Evolutionary conservation across 2,888 invertebrate genomes (phyloP), one percentile per base, ranked within the genome.

Genomic region (Caenorhabditis drosophilae): DNA sequence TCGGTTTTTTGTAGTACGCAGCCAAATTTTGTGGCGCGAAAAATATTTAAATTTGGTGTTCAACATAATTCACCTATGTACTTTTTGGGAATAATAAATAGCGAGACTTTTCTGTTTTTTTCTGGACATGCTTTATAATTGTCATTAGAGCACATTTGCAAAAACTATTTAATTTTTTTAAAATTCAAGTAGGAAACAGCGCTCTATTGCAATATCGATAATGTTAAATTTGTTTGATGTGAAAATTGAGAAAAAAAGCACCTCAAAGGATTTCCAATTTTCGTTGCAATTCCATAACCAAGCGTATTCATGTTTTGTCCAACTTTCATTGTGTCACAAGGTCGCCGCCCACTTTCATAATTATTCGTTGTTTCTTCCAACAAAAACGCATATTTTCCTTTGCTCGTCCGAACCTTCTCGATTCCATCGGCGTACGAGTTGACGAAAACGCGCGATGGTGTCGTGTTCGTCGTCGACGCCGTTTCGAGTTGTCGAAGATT

Each of bases 321-420:
- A 36, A 74, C 71, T 86, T 93, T 92, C 89, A 94, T 90, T 76
- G 95, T 94, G 84, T 95, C 92, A 85, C 95, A 96, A 0, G 96
- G 95, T 80, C 91, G 90, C 51, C 92, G 86, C 81, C 92, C 91
- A 84, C 92, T 92, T 63, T 89, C 90, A 85, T 92, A 92, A 78
- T 91, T 90, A 82, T 91, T 91, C 75, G 87, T 87, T 1, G 88
- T 86, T 11, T 85, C 86, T 70, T 87, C 87, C 26, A 86, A 73
- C 18, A 88, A 81, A 73, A 87, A 87, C 3, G 88, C 88, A 78
- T 88, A 88, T 85, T 92, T 91, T 67, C 92, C 92, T 68, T 84
- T 81, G 51, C 78, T 77, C 20, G 70, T 83, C 9, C 82, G 55
- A 36, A 82, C 82, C 50, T 77, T 78, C 36, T 82, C 82, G 23